phyloP scores from a whole-genome alignment of 2,113 vertebrate species.

The Nicator chloris region DNA sequence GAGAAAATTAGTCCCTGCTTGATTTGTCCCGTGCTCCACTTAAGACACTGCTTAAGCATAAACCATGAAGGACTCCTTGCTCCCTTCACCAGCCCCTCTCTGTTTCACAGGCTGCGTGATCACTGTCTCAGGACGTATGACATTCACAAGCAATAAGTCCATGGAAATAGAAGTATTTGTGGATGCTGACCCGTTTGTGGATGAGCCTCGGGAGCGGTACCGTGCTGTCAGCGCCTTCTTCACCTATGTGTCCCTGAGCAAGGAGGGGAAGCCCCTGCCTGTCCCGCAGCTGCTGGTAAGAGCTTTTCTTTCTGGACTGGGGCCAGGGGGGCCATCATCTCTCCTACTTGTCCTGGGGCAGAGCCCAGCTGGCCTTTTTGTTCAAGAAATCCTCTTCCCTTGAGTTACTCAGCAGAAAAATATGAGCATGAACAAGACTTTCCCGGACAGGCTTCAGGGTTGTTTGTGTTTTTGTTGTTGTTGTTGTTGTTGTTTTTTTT shows the following conservation, averaged over 20 bases:
- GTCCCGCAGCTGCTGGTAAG: conserved; percentile 90
- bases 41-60: not conserved
- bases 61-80: not conserved
- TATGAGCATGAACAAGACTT: fast-evolving
- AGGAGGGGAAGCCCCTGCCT: conserved; percentile 79
- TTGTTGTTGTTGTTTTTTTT: not conserved
- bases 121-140: conserved; percentile 91
- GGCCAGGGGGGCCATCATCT: not conserved
- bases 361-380: not conserved
- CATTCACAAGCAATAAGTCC: conserved; percentile 92
- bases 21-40: not conserved
- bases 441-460: not conserved
- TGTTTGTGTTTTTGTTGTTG: not conserved
- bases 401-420: not conserved
- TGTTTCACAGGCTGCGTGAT: conserved; percentile 81
- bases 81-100: not conserved
- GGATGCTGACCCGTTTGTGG: conserved; percentile 81
- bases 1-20: not conserved
- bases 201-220: conserved; percentile 75
- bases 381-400: not conserved
- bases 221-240: conserved; percentile 92
- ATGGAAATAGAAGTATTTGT: conserved; percentile 98
- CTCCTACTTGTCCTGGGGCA: not conserved
- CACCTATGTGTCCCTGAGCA: conserved; percentile 92
- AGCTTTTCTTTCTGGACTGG: not conserved